Base-by-base conservation (phyloP, 1,140 invertebrate species). In the Camponotus vicinus region DNA sequence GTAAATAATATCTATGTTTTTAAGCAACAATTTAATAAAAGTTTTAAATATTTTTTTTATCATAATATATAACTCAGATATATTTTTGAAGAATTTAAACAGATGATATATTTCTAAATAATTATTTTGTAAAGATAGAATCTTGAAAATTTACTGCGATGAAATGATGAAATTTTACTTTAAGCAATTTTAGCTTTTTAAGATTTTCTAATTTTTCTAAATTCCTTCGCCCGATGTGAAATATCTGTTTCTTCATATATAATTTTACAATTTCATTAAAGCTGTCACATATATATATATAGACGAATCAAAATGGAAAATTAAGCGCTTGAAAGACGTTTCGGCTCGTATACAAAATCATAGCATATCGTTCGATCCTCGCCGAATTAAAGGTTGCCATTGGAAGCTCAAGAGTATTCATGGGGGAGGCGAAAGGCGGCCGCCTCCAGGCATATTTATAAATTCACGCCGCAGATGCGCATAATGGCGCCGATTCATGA, bases 401-500 rank as follows among this genome's bases (percentile, higher is more conserved):
- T 75, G 79, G 57, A 52, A 61, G 69, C 73, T 13, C 34, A 66
- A 27, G 27, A 27, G 59, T 64, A 78, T 78, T 66, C 73, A 78
- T 73, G 82, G 88, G 88, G 88, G 88, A 89, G 84, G 87, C 88
- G 49, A 55, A 67, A 82, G 86, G 75, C 80, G 88, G 69, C 40
- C 87, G 93, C 94, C 92, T 87, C 70, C 73, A 89, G 94, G 93
- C 91, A 92, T 94, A 94, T 95, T 95, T 94, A 94, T 93, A 94
- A 94, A 95, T 95, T 95, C 94, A 94, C 91, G 92, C 89, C 92
- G 93, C 94, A 95, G 94, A 95, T 95, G 94, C 93, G 93, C 93
- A 94, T 94, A 94, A 94, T 94, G 92, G 92, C 92, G 93, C 94
- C 94, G 94, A 95, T 95, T 95, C 93, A 92, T 95, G 94, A 94